Evolutionary conservation across 2,888 invertebrate species (phyloP).

Genomic region (Anticlea derivata): DNA sequence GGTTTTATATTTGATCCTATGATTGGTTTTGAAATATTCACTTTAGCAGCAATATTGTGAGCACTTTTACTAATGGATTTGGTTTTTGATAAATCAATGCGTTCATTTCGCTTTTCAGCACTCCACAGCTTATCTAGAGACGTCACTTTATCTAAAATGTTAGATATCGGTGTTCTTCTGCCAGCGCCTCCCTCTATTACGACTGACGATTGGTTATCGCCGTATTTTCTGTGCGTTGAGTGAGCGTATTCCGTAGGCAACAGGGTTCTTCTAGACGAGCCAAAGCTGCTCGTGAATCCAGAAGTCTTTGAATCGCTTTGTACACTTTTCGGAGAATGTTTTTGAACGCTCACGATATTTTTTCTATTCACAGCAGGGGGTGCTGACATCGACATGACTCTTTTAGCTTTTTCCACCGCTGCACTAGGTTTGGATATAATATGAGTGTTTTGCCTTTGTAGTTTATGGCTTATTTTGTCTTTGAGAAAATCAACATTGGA

Average conservation of each 20-base stretch:
- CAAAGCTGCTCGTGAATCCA: conserved; percentile 73
- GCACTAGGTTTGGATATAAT: conserved; percentile 55
- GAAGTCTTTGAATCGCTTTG: conserved; percentile 46
- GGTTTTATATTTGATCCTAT: conserved; percentile 40
- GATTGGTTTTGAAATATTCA: conserved; percentile 34
- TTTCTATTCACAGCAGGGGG: conserved; percentile 72
- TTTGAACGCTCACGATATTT: conserved; percentile 44
- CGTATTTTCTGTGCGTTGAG: conserved; percentile 54
- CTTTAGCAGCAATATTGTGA: conserved; percentile 39
- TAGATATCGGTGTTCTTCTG: conserved; percentile 76
- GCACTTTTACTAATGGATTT: conserved; percentile 50
- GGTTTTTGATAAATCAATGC: conserved; percentile 65
- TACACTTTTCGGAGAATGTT: conserved; percentile 44
- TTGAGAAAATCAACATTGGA: conserved; percentile 85
- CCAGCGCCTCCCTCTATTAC: conserved; percentile 77
- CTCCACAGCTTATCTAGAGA: conserved; percentile 83
- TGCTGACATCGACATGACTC: conserved; percentile 69
- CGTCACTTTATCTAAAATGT: conserved; percentile 77
- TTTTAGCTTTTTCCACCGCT: conserved; percentile 41
- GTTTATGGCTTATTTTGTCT: conserved; percentile 85
- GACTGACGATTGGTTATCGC: conserved; percentile 56
- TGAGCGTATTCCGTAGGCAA: conserved; percentile 72
- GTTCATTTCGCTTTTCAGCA: conserved; percentile 76
- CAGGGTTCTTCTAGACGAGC: conserved; percentile 72
- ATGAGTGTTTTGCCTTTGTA: conserved; percentile 78